A percentile compares a stretch with the other conserved stretches of the same genome.
These are phyloP conservation scores for Drosophila austrosaltans DNA, from an alignment of 2,888 invertebrate genomes.

Conservation along the genomic window DNA sequence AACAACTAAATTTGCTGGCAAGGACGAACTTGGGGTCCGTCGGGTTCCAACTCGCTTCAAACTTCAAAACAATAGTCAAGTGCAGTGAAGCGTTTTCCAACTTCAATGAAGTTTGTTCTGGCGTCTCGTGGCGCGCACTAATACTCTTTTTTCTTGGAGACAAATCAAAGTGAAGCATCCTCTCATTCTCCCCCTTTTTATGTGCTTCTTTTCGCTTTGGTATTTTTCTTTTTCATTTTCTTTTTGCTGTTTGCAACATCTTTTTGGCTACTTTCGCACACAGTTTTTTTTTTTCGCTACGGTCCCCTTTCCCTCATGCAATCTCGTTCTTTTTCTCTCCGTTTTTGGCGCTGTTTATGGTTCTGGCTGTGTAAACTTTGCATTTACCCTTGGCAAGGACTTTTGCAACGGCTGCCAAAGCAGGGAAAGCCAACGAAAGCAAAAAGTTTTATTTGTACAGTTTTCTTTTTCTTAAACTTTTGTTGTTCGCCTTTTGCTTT, in stretches of 20 bases:
- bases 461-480: conserved; percentile 74
- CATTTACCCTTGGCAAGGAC: conserved; percentile 82
- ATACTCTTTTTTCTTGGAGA: background rate
- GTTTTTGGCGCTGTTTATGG: conserved; percentile 36
- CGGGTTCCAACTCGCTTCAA: conserved; percentile 49
- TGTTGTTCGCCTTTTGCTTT: conserved; percentile 55
- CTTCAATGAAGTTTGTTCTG: conserved; percentile 51
- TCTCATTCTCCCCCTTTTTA: conserved; percentile 59
- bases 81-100: conserved; percentile 79
- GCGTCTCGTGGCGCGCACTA: conserved; percentile 2
- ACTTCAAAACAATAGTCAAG: conserved; percentile 77
- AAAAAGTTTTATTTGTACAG: conserved; percentile 80
- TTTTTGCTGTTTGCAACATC: conserved; percentile 56
- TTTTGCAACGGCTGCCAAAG: conserved; percentile 61
- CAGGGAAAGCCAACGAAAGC: conserved; percentile 63
- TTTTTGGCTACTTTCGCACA: conserved; percentile 60
- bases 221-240: conserved; percentile 45
- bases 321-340: background rate
- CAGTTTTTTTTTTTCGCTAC: conserved; percentile 33
- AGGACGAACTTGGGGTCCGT: conserved; percentile 44
- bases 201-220: conserved; percentile 68
- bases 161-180: conserved; percentile 62
- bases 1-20: conserved; percentile 66
- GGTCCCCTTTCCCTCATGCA: background rate
- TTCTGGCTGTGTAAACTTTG: conserved; percentile 69